Percentiles rank a stretch among this genome's conserved stretches.
Evolutionary conservation across 2,113 vertebrate genomes (phyloP).

Genomic region (Nipponia nippon): DNA sequence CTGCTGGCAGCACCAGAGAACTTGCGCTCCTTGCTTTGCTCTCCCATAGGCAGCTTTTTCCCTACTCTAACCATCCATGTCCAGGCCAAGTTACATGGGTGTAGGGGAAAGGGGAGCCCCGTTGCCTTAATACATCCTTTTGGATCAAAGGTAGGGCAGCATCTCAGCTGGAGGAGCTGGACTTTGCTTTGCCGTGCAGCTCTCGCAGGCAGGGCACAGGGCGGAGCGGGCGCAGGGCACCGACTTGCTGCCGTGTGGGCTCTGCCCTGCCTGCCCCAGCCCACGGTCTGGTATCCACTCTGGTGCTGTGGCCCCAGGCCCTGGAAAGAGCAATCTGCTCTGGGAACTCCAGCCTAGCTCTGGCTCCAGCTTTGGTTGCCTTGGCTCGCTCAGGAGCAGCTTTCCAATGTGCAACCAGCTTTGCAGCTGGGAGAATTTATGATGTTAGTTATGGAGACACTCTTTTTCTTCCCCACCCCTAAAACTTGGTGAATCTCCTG

Average conservation of each 20-base stretch:
- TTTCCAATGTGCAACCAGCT: background rate
- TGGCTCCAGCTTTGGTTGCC: background rate
- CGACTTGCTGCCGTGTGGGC: background rate
- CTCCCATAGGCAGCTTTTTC: background rate
- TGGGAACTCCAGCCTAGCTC: background rate
- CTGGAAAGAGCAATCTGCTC: background rate
- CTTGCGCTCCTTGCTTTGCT: background rate
- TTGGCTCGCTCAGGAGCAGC: background rate
- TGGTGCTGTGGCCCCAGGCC: background rate
- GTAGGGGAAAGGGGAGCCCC: background rate
- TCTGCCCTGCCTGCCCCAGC: background rate
- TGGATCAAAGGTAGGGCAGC: background rate
- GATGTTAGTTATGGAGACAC: background rate
- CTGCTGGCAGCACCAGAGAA: background rate
- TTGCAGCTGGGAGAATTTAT: background rate
- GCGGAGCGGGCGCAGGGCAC: fast-evolving
- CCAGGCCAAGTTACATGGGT: fast-evolving
- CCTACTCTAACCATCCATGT: fast-evolving
- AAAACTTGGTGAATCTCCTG: background rate
- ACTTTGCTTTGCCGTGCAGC: background rate
- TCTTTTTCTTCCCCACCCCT: background rate
- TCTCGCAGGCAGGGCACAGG: background rate
- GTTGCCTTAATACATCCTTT: background rate
- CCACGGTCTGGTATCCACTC: fast-evolving
- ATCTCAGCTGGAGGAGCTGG: background rate